A percentile compares a stretch with the other conserved stretches of the same genome.
Evolutionary conservation across 2,113 vertebrate species (phyloP).

Genomic region (Sterrhoptilus dennistouni): DNA sequence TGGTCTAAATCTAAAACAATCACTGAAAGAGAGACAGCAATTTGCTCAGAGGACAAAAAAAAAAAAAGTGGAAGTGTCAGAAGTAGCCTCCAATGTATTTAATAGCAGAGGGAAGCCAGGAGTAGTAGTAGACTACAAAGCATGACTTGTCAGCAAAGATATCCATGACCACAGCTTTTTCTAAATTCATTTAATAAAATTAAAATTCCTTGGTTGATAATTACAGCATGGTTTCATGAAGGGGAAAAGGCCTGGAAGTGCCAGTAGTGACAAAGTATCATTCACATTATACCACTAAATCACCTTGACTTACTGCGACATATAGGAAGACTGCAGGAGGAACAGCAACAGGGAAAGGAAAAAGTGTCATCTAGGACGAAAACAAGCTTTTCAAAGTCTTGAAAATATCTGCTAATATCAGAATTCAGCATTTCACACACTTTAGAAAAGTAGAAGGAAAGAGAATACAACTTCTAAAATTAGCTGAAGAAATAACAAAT

Average conservation of each 20-base stretch:
- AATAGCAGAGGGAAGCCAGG: not conserved
- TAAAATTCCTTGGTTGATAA: not conserved
- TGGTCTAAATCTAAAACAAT: not conserved
- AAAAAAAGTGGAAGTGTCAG: not conserved
- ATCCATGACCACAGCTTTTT: not conserved
- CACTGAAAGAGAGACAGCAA: not conserved
- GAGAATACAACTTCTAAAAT: too few species aligned
- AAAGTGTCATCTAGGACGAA: too few species aligned
- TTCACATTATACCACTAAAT: not conserved
- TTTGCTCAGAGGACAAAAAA: not conserved
- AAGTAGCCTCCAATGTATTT: not conserved
- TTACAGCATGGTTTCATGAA: not conserved
- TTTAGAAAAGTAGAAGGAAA: too few species aligned
- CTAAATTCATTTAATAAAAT: not conserved
- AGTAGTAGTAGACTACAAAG: not conserved
- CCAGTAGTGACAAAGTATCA: not conserved
- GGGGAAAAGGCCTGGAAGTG: not conserved
- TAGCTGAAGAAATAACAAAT: too few species aligned
- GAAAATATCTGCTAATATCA: too few species aligned
- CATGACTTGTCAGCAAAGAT: not conserved
- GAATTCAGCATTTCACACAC: too few species aligned
- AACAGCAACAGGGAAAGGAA: too few species aligned
- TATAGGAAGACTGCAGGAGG: too few species aligned
- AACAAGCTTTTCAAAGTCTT: too few species aligned
- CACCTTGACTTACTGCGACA: too few species aligned